Conservation (phyloP, 2,888 invertebrate genomes). For the Pammene fasciana region DNA sequence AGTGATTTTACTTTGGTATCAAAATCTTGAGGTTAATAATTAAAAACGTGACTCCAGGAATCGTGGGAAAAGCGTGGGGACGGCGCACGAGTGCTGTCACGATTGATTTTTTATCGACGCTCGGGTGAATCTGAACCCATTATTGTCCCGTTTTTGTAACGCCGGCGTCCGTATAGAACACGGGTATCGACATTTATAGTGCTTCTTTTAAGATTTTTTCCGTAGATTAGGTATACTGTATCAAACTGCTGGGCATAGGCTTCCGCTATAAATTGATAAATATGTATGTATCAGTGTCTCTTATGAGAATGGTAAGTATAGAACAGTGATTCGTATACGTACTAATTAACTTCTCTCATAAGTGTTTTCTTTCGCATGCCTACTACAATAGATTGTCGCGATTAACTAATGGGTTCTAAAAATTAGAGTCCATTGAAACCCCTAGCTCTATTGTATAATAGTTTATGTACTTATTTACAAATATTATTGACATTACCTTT, state of each 20-base stretch:
- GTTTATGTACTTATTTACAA: no score
- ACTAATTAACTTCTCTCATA: background rate
- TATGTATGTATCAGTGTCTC: no score
- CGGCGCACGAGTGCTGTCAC: slow-evolving; percentile 54
- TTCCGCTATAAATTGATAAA: no score
- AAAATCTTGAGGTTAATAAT: slow-evolving; percentile 20
- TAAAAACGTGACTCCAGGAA: slow-evolving; percentile 58
- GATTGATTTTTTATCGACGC: slow-evolving; percentile 65
- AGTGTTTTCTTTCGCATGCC: background rate
- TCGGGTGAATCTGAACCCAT: slow-evolving; percentile 54
- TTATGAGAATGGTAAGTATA: no score
- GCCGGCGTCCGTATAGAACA: slow-evolving; percentile 28
- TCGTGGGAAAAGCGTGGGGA: slow-evolving; percentile 69
- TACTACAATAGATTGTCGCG: background rate
- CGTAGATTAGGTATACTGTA: no score
- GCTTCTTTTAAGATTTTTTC: background rate
- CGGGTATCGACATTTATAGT: slow-evolving; percentile 7
- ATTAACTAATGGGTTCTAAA: background rate
- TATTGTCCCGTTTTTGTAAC: slow-evolving; percentile 38
- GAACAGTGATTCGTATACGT: no score
- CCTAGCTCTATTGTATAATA: no score
- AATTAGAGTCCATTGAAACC: no score
- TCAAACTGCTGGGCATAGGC: no score
- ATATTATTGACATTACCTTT: no score
- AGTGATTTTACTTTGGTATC: slow-evolving; percentile 11